Conservation (phyloP, 2,888 invertebrate genomes). For the Agrochola lychnidis region DNA sequence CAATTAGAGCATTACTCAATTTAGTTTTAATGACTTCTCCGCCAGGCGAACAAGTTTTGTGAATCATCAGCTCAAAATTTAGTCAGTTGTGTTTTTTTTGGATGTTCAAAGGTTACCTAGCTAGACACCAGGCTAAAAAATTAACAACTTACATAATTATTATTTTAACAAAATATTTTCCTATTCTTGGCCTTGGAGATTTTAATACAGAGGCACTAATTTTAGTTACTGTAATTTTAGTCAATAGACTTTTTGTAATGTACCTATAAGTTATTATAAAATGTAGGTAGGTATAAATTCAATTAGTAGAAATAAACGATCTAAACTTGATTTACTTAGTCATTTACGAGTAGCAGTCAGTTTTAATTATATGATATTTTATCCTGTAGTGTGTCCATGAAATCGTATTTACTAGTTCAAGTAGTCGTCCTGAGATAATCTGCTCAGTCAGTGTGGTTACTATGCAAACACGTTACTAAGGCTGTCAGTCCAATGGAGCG, state of each 20-base stretch:
- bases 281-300: neutral
- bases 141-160: too few relatives aligned
- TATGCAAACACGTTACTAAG: neutral
- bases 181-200: slow-evolving; percentile 14
- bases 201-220: neutral
- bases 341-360: slow-evolving; percentile 25
- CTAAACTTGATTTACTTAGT: slow-evolving; percentile 6
- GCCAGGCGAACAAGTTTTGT: slow-evolving; percentile 4
- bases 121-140: too few relatives aligned
- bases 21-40: slow-evolving; percentile 3
- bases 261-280: neutral
- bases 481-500: too few relatives aligned
- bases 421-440: neutral
- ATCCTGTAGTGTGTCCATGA: slow-evolving; percentile 33
- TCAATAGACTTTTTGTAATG: neutral
- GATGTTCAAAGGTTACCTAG: neutral
- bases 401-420: neutral
- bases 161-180: neutral
- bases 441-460: neutral
- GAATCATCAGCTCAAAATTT: neutral
- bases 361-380: slow-evolving; percentile 24
- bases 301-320: slow-evolving; percentile 17
- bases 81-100: neutral
- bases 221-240: neutral
- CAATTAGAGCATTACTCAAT: slow-evolving; percentile 18